Percentiles rank a stretch among this genome's conserved stretches.
Evolutionary conservation across 1,140 invertebrate species (phyloP).

Genomic region (Drosophila rufa): DNA sequence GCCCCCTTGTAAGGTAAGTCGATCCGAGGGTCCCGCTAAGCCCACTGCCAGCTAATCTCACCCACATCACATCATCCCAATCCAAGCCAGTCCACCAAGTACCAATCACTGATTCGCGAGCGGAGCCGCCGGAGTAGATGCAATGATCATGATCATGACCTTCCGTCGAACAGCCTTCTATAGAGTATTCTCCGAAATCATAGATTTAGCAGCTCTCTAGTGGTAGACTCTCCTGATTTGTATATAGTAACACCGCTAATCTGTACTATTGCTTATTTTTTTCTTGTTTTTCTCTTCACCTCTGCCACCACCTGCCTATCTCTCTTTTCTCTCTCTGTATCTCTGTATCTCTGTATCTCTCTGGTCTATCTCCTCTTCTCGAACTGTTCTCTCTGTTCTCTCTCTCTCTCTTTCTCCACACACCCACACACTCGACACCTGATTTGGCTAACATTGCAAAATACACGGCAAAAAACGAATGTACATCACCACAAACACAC

Average conservation of each 20-base stretch:
- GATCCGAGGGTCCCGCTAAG: slow-evolving; percentile 21
- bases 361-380: slow-evolving; percentile 52
- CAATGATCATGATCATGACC: slow-evolving; percentile 34
- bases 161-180: slow-evolving; percentile 17
- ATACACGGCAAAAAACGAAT: slow-evolving; percentile 44
- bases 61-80: slow-evolving; percentile 33
- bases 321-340: slow-evolving; percentile 54
- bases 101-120: slow-evolving; percentile 9
- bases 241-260: slow-evolving; percentile 82
- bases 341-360: slow-evolving; percentile 46
- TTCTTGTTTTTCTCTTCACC: slow-evolving; percentile 81
- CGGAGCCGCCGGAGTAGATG: slow-evolving; percentile 41
- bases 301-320: slow-evolving; percentile 66
- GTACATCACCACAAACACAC: slow-evolving; percentile 41
- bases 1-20: slow-evolving; percentile 60
- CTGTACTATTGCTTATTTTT: slow-evolving; percentile 83
- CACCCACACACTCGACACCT: slow-evolving; percentile 31
- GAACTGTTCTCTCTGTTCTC: slow-evolving; percentile 40
- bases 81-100: slow-evolving; percentile 14
- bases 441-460: slow-evolving; percentile 68
- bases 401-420: slow-evolving; percentile 42
- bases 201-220: slow-evolving; percentile 56
- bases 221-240: slow-evolving; percentile 61
- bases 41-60: slow-evolving; percentile 48
- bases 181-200: slow-evolving; percentile 27